Evolutionary conservation across 1,140 invertebrate genomes (phyloP).

Genomic region (Mycetomoellerius zeteki): DNA sequence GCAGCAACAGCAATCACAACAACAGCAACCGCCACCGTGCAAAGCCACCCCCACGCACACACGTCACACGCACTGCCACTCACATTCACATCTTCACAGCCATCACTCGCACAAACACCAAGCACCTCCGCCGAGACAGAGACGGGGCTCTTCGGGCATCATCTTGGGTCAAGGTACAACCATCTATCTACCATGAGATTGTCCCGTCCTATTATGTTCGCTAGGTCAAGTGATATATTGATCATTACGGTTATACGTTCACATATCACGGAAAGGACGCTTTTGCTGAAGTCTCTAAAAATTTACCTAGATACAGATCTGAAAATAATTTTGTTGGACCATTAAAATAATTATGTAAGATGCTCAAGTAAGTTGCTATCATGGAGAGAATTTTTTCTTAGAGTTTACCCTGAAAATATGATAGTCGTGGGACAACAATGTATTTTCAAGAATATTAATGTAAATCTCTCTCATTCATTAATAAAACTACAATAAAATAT

Average conservation of each 20-base stretch:
- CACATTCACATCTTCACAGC: conserved; percentile 86
- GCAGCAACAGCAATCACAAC: conserved; percentile 69
- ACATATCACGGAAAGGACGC: neutral
- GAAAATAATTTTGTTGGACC: too few species aligned
- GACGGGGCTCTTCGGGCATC: conserved; percentile 85
- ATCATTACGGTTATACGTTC: conserved; percentile 4
- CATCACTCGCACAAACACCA: conserved; percentile 86
- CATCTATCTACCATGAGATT: neutral
- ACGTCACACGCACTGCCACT: conserved; percentile 85
- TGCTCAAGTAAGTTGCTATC: too few species aligned
- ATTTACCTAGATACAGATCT: too few species aligned
- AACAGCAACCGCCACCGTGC: conserved; percentile 79
- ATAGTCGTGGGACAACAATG: too few species aligned
- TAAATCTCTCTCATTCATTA: too few species aligned
- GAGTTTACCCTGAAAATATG: too few species aligned
- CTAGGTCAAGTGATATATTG: neutral
- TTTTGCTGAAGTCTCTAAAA: too few species aligned
- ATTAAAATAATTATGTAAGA: too few species aligned
- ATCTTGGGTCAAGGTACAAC: conserved; percentile 84
- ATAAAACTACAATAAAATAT: too few species aligned
- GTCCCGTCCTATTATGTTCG: conserved; percentile 1
- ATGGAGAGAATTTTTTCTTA: too few species aligned
- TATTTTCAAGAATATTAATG: too few species aligned
- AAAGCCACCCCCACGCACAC: conserved; percentile 84
- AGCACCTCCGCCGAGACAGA: conserved; percentile 82